phyloP scores from a whole-genome alignment of 2,888 invertebrate genomes.

The Rhingia rostrata region DNA sequence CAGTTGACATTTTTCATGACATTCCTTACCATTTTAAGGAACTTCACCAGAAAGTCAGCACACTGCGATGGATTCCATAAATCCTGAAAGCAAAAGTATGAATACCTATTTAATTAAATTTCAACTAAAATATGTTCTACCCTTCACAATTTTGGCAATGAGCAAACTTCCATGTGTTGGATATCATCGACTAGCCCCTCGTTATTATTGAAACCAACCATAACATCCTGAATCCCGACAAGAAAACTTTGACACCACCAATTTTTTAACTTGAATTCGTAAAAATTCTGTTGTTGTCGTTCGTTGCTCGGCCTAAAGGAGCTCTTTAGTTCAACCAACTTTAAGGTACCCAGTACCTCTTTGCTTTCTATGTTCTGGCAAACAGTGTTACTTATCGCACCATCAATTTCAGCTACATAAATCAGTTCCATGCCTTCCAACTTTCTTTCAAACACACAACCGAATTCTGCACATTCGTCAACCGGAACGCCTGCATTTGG shows the following conservation, averaged over 20 bases:
- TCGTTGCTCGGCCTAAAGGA: constrained; percentile 84
- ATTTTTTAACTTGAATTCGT: constrained; percentile 84
- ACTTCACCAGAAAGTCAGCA: constrained; percentile 87
- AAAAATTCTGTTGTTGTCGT: constrained; percentile 85
- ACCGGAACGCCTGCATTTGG: constrained; percentile 84
- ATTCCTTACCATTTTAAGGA: constrained; percentile 85
- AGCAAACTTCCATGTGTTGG: constrained; percentile 83
- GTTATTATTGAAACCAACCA: constrained; percentile 89
- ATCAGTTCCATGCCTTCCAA: constrained; percentile 86
- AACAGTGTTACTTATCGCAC: constrained; percentile 80
- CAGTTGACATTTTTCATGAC: constrained; percentile 79
- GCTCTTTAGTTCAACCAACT: constrained; percentile 90
- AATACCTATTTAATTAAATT: neutral
- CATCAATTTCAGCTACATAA: constrained; percentile 91
- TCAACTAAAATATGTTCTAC: neutral
- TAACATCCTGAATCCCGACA: constrained; percentile 87
- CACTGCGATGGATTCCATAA: constrained; percentile 86
- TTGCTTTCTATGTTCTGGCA: constrained; percentile 57
- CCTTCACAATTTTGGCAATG: constrained; percentile 80
- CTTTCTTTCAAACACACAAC: constrained; percentile 86
- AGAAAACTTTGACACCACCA: constrained; percentile 93
- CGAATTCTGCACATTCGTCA: constrained; percentile 87
- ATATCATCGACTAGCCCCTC: constrained; percentile 87
- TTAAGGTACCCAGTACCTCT: constrained; percentile 77
- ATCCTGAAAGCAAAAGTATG: constrained; percentile 79